These are phyloP conservation scores for Sprattus sprattus DNA, from an alignment of 2,113 vertebrate genomes.

Conservation along the genomic window DNA sequence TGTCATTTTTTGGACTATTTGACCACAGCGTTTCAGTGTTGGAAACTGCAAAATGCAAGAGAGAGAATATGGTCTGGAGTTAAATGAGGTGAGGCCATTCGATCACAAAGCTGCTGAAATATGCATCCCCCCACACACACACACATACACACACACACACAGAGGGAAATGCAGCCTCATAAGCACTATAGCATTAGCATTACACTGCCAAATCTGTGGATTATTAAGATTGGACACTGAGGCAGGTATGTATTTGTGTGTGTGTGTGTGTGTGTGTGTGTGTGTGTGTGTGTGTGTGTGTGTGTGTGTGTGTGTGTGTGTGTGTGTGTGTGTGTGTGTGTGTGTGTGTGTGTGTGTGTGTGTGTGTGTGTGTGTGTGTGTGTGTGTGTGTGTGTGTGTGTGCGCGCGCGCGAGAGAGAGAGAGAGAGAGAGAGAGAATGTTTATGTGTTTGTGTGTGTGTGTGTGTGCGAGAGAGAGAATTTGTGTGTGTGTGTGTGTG, in stretches of 20 bases:
- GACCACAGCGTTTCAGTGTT: not conserved
- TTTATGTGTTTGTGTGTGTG: not conserved
- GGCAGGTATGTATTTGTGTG: not conserved
- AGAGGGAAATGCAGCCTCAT: not conserved
- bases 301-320: not conserved
- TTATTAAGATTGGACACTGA: not conserved
- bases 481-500: too few relatives aligned
- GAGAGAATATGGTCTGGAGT: not conserved
- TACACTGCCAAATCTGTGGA: not conserved
- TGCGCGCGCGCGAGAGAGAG: not conserved
- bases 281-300: constrained; percentile 8
- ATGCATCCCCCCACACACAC: not conserved
- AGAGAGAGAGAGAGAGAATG: not conserved
- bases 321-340: not conserved
- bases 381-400: not conserved
- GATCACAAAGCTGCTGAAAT: not conserved
- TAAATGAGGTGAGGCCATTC: not conserved
- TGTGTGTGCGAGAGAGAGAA: not conserved
- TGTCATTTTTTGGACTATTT: too few relatives aligned
- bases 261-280: not conserved
- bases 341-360: too few relatives aligned
- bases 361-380: constrained; percentile 14
- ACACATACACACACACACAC: not conserved
- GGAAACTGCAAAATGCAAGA: too few relatives aligned
- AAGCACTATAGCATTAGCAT: not conserved